A percentile compares a stretch with the other conserved stretches of the same genome.
Conservation (phyloP, 2,113 vertebrate species). For the rat (Rattus norvegicus) region DNA sequence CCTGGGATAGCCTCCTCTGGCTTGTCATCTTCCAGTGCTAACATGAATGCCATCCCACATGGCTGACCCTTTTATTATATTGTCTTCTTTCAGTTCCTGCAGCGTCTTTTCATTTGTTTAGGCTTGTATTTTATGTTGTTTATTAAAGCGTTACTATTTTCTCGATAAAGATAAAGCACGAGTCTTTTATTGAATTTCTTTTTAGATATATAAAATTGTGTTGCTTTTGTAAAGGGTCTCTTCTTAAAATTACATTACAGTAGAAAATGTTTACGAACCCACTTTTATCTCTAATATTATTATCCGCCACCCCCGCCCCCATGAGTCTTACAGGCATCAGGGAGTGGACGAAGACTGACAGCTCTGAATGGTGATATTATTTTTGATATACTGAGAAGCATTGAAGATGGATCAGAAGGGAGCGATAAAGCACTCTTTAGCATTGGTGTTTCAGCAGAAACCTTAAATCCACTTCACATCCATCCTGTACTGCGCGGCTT, state of each 20-base stretch:
- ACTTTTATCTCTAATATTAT: constrained; percentile 55
- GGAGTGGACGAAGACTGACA: background rate
- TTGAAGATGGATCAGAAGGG: background rate
- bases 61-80: background rate
- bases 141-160: constrained; percentile 16
- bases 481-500: background rate
- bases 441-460: constrained; percentile 30
- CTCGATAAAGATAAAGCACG: background rate
- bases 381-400: constrained; percentile 28
- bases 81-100: background rate
- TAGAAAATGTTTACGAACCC: constrained; percentile 31
- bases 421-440: constrained; percentile 47
- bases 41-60: too few relatives aligned
- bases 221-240: constrained; percentile 35
- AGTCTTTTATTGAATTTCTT: constrained; percentile 39
- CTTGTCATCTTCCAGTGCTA: background rate
- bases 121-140: constrained; percentile 44
- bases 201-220: background rate
- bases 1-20: background rate
- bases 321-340: background rate
- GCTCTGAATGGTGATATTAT: background rate
- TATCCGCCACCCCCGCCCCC: background rate
- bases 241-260: constrained; percentile 42
- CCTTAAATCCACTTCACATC: background rate
- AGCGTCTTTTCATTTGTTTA: constrained; percentile 2